Conservation (phyloP, 2,888 invertebrate species). For the Diarsia brunnea region DNA sequence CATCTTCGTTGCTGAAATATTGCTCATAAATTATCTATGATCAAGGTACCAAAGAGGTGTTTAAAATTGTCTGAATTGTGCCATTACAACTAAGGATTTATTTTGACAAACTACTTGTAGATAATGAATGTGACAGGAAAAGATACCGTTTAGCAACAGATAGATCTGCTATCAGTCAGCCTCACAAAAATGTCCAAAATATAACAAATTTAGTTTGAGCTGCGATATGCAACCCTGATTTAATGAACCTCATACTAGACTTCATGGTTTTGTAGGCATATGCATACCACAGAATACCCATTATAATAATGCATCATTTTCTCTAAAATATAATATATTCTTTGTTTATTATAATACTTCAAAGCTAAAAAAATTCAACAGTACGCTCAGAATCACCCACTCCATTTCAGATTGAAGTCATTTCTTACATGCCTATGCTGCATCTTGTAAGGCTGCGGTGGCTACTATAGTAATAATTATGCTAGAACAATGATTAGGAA, state of each 20-base stretch:
- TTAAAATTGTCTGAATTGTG: neutral
- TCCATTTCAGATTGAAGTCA: neutral
- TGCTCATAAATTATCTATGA: neutral
- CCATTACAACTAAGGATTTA: neutral
- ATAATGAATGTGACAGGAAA: neutral
- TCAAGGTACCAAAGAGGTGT: neutral
- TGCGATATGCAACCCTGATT: neutral
- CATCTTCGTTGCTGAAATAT: neutral
- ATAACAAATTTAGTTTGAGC: neutral
- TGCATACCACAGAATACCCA: neutral
- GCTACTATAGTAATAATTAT: neutral
- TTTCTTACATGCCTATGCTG: neutral
- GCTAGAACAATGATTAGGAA: neutral
- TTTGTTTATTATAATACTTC: neutral
- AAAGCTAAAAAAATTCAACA: neutral
- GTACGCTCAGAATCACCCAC: neutral
- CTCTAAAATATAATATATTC: neutral
- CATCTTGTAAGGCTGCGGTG: neutral
- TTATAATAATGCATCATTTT: neutral
- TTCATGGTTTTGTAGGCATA: neutral
- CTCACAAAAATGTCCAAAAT: neutral
- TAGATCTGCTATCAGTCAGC: neutral
- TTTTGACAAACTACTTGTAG: slow-evolving; percentile 13
- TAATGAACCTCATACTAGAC: neutral
- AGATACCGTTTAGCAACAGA: neutral